Base-by-base conservation (phyloP, 2,797 vertebrate species). In the Hirundo rustica region DNA sequence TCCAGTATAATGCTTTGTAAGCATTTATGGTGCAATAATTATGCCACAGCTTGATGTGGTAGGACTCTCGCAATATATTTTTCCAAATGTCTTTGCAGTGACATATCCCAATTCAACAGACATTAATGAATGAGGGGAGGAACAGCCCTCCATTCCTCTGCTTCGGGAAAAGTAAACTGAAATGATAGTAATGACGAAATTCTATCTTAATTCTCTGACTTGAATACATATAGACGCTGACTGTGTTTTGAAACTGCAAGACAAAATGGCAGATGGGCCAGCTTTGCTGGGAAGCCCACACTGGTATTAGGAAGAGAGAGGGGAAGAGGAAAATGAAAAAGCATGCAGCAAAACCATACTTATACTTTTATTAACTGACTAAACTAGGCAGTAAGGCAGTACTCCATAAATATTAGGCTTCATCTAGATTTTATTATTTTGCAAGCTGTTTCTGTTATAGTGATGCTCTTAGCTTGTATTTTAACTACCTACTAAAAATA, bases 401-500 rank as follows among this genome's bases (percentile, higher is more conserved):
- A 58, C 42, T 85, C 61, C n/a, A 62, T 40, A 85, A 93, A 88
- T 77, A 90, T 30, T 36, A 82, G 48, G 32, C 30, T 75, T 65
- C 50, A 91, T 77, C 45, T 83, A 65, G 20, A 65, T 89, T 77
- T 91, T 74, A 91, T 58, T 85, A 72, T 92, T 92, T 92, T 74
- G 38, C 44, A 89, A 83, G 66, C n/a, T 62, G 30, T 57, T 74
- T 61, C 16, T 32, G 27, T 34, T 91, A 76, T 25, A 85, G n/a
- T 29, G 53, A 61, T 72, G 76, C 58, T 94, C 88, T 90, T 45
- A 68, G 38, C 34, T 61, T 85, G 26, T 47, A n/a, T 82, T 82
- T 66, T 74, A 94, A 84, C 60, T 79, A 71, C 38, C 68, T 88
- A 83, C 42, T 70, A 83, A 94, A 79, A 95, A 81, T 57, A 86